A percentile compares a stretch with the other conserved stretches of the same genome.
Evolutionary conservation across 2,888 invertebrate species (phyloP).

Genomic region (Antheraea yamamai): DNA sequence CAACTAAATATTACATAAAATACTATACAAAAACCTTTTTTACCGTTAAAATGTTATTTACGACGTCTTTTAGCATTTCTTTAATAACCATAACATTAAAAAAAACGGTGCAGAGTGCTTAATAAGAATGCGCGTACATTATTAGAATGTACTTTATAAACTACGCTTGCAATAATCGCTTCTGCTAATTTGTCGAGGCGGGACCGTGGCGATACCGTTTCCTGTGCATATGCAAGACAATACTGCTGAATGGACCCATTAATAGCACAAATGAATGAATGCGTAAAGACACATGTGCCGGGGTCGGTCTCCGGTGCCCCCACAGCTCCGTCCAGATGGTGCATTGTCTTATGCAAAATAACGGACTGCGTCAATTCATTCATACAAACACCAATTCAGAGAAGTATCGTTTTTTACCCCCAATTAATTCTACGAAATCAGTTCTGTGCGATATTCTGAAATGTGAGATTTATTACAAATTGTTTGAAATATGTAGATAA

Average conservation of each 20-base stretch:
- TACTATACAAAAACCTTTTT: background rate
- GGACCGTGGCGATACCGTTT: conserved; percentile 53
- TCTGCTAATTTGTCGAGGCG: conserved; percentile 69
- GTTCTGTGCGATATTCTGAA: background rate
- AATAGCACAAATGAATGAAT: conserved; percentile 77
- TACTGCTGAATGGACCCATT: conserved; percentile 77
- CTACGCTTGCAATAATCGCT: conserved; percentile 49
- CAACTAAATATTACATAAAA: background rate
- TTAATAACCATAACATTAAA: background rate
- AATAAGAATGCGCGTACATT: background rate
- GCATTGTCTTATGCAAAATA: conserved; percentile 75
- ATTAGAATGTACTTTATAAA: conserved; percentile 31
- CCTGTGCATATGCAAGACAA: conserved; percentile 80
- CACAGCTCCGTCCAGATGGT: conserved; percentile 61
- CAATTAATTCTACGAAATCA: conserved; percentile 47
- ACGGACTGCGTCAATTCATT: conserved; percentile 67
- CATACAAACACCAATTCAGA: conserved; percentile 54
- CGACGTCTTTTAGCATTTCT: background rate
- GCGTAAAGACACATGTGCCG: conserved; percentile 73
- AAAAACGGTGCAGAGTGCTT: background rate
- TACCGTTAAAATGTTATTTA: background rate
- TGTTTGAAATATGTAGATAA: background rate
- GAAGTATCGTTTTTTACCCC: conserved; percentile 58
- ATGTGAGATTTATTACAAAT: background rate
- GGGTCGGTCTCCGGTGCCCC: conserved; percentile 45